Conservation (phyloP, 2,113 vertebrate species). For the Plecotus auritus region DNA sequence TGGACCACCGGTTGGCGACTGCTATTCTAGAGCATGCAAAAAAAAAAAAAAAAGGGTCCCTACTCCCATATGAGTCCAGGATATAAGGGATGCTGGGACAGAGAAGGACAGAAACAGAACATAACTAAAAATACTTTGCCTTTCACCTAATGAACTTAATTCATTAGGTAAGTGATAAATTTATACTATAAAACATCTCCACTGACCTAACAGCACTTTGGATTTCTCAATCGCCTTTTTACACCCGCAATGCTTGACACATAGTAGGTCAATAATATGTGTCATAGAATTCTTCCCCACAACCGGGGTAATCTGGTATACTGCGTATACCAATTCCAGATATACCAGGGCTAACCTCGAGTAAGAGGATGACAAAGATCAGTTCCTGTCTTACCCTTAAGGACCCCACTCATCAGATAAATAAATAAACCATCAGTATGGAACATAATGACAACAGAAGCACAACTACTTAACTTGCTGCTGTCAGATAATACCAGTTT, state of each 20-base stretch:
- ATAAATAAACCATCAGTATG: background rate
- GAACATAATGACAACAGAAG: background rate
- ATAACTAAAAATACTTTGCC: background rate
- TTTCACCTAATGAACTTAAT: background rate
- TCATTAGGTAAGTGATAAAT: background rate
- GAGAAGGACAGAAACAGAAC: background rate
- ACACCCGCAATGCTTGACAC: background rate
- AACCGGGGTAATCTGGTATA: background rate
- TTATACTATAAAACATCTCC: background rate
- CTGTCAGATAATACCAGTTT: background rate
- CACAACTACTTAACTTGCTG: background rate
- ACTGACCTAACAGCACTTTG: background rate
- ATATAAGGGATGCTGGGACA: background rate
- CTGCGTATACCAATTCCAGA: background rate
- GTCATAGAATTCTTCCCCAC: background rate
- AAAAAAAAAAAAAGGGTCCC: too few species aligned
- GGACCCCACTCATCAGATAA: background rate
- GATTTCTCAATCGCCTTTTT: background rate
- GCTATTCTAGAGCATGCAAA: background rate
- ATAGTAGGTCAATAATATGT: background rate
- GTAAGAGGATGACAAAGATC: background rate
- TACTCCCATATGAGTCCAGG: accelerated
- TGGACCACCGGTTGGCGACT: too few species aligned
- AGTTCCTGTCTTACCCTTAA: background rate
- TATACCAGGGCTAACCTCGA: background rate